phyloP scores from a whole-genome alignment of 2,797 vertebrate species.

The Epinephelus awoara region DNA sequence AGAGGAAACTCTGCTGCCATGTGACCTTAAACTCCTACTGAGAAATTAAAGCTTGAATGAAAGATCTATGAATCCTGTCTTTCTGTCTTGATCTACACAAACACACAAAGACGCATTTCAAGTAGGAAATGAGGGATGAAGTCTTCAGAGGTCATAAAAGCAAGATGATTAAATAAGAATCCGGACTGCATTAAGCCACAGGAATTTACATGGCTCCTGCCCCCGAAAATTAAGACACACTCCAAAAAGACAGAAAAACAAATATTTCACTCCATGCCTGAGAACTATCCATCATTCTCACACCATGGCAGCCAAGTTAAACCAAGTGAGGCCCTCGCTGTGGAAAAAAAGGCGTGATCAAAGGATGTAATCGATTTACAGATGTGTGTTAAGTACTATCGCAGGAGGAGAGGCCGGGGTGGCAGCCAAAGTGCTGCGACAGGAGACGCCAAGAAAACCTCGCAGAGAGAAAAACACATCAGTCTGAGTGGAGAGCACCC shows the following conservation, averaged over 20 bases:
- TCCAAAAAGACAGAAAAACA: conserved; percentile 79
- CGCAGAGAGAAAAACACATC: conserved; percentile 55
- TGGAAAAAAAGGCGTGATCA: conserved; percentile 61
- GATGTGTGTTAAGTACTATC: conserved; percentile 70
- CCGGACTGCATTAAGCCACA: conserved; percentile 60
- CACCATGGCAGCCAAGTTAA: conserved; percentile 74
- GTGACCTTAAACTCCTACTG: conserved; percentile 28
- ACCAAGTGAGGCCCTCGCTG: conserved; percentile 30
- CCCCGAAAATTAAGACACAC: conserved; percentile 64
- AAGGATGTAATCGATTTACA: conserved; percentile 73
- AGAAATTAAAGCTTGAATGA: conserved; percentile 52
- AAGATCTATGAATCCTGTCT: conserved; percentile 47
- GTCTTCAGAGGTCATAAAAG: conserved; percentile 67
- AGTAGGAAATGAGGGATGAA: conserved; percentile 59
- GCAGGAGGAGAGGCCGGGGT: conserved; percentile 50
- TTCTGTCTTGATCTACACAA: conserved; percentile 18
- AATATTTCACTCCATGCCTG: conserved; percentile 74
- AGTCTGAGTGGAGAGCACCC: conserved; percentile 46
- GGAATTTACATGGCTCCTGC: conserved; percentile 71
- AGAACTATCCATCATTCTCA: conserved; percentile 75
- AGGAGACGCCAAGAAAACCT: conserved; percentile 46
- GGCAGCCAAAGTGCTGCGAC: conserved; percentile 46
- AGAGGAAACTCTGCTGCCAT: conserved; percentile 32
- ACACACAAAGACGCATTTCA: conserved; percentile 47
- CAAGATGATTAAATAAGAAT: conserved; percentile 66